Conservation (phyloP, 2,888 invertebrate species). For the Sarcophaga subvicina region DNA sequence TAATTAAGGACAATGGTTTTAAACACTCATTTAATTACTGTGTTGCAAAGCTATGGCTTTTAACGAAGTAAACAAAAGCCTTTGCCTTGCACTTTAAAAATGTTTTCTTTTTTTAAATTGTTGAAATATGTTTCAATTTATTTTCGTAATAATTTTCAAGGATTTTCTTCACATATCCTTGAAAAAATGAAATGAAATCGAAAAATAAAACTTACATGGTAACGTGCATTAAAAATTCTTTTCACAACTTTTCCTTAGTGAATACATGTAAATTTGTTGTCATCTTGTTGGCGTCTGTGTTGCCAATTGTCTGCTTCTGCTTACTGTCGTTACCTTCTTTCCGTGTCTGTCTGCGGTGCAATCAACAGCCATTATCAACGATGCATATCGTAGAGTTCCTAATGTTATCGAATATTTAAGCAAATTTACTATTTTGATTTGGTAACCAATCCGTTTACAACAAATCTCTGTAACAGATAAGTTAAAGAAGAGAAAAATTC, state of each 20-base stretch:
- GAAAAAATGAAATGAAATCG: neutral
- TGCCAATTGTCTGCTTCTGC: neutral
- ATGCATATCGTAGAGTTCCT: slow-evolving; percentile 57
- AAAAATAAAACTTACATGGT: neutral
- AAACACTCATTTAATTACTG: slow-evolving; percentile 56
- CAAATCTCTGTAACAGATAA: slow-evolving; percentile 35
- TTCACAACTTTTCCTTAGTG: slow-evolving; percentile 7
- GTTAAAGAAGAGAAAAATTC: neutral
- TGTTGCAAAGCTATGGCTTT: slow-evolving; percentile 24
- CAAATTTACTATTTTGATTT: slow-evolving; percentile 69
- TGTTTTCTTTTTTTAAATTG: no score
- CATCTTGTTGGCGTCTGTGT: slow-evolving; percentile 31
- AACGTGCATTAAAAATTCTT: slow-evolving; percentile 26
- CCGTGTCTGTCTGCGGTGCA: slow-evolving; percentile 61
- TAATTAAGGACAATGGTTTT: slow-evolving; percentile 62
- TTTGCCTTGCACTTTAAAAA: neutral
- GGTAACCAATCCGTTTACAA: slow-evolving; percentile 63
- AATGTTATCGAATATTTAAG: slow-evolving; percentile 68
- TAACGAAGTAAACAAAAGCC: slow-evolving; percentile 3
- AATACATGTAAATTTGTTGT: slow-evolving; percentile 48
- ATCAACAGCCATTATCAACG: slow-evolving; percentile 65
- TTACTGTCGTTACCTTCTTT: slow-evolving; percentile 18
- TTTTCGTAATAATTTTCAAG: neutral
- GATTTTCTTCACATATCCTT: neutral
- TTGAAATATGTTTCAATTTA: neutral